A percentile compares a stretch with the other conserved stretches of the same genome.
These are phyloP conservation scores for Neodiprion lecontei DNA, from an alignment of 1,140 invertebrate genomes.

Conservation along the genomic window DNA sequence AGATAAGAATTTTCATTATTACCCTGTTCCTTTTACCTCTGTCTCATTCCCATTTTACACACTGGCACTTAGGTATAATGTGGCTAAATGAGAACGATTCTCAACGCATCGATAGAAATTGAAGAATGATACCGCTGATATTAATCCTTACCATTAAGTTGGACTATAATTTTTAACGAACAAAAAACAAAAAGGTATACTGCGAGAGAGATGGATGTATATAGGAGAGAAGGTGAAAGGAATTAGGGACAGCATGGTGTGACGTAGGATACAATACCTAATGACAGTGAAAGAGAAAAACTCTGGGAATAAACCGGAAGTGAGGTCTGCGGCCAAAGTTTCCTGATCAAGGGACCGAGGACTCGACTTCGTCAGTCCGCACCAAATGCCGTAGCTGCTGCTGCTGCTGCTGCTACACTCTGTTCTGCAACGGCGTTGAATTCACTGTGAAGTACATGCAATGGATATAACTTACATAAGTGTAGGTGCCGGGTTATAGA, in stretches of 20 bases:
- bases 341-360: background rate
- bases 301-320: slow-evolving; percentile 38
- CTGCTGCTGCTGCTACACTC: background rate
- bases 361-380: background rate
- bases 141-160: too few species aligned
- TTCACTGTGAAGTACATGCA: background rate
- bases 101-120: too few species aligned
- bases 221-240: slow-evolving; percentile 30
- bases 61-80: too few species aligned
- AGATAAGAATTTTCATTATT: too few species aligned
- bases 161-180: too few species aligned
- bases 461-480: too few species aligned
- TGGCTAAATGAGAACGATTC: too few species aligned
- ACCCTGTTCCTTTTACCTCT: too few species aligned
- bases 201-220: background rate
- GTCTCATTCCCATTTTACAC: too few species aligned
- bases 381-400: background rate
- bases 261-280: slow-evolving; percentile 28
- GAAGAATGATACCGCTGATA: too few species aligned
- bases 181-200: background rate
- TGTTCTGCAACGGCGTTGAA: background rate
- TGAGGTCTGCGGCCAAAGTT: slow-evolving; percentile 23
- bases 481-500: too few species aligned
- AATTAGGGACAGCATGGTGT: slow-evolving; percentile 40
- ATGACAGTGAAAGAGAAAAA: slow-evolving; percentile 40